Evolutionary conservation across 2,888 invertebrate genomes (phyloP).

Genomic region (Thelaira solivaga): DNA sequence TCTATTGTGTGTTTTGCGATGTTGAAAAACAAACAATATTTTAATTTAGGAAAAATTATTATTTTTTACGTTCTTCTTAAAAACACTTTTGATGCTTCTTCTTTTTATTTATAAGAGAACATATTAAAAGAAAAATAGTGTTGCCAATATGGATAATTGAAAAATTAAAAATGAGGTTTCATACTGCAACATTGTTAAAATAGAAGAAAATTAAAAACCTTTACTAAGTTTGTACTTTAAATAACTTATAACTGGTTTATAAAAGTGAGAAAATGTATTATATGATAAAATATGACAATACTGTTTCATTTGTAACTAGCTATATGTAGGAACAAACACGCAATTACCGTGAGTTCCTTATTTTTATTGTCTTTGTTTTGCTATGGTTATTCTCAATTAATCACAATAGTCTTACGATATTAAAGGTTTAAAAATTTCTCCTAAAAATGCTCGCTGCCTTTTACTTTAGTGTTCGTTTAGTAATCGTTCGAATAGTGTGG

Average conservation of each 20-base stretch:
- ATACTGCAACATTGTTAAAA: no score
- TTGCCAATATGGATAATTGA: not conserved
- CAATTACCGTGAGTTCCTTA: not conserved
- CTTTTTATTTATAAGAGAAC: not conserved
- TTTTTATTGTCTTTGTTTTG: conserved; percentile 39
- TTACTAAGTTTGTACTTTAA: no score
- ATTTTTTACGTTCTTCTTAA: not conserved
- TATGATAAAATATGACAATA: not conserved
- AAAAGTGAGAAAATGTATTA: no score
- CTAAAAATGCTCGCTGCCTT: conserved; percentile 11
- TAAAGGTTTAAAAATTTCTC: not conserved
- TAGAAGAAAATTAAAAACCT: no score
- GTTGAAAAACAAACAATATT: not conserved
- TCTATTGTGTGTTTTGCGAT: not conserved
- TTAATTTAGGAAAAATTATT: not conserved
- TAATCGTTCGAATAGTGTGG: conserved; percentile 30
- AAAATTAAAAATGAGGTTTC: no score
- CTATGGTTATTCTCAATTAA: conserved; percentile 1
- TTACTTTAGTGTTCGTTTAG: conserved; percentile 48
- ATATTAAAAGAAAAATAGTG: not conserved
- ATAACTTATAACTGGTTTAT: no score
- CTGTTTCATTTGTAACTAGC: not conserved
- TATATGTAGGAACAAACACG: conserved; percentile 12
- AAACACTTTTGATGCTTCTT: conserved; percentile 29
- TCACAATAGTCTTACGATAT: conserved; percentile 42